A percentile compares a stretch with the other conserved stretches of the same genome.
Conservation (phyloP, 1,140 invertebrate species). For the Cydia pomonella region DNA sequence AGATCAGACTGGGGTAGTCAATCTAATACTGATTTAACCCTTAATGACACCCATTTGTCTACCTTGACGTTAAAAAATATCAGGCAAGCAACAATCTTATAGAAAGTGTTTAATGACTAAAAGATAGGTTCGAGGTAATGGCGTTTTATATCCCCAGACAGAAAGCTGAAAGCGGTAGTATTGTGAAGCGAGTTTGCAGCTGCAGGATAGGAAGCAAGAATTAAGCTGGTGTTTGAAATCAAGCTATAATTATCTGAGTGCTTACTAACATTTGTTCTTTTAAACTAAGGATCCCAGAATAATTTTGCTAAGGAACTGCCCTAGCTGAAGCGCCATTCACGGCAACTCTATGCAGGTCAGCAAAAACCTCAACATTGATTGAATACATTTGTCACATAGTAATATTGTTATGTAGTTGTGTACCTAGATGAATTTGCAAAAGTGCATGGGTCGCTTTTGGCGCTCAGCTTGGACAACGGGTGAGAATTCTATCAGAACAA, state of each 20-base stretch:
- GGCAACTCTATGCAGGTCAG: neutral
- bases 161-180: conserved; percentile 19
- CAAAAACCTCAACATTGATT: neutral
- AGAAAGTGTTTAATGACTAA: conserved; percentile 28
- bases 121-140: conserved; percentile 21
- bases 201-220: conserved; percentile 25
- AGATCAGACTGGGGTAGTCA: conserved; percentile 45
- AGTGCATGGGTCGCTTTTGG: neutral
- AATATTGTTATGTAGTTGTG: neutral
- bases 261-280: neutral
- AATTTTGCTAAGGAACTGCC: neutral
- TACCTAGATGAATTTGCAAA: neutral
- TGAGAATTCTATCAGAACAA: conserved; percentile 1
- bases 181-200: conserved; percentile 23
- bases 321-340: neutral
- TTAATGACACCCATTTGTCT: conserved; percentile 42
- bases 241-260: conserved; percentile 1
- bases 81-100: conserved; percentile 29
- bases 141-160: neutral
- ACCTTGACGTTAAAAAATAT: conserved; percentile 31
- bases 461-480: neutral
- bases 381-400: no score
- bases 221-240: conserved; percentile 27
- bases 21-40: conserved; percentile 37
- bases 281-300: neutral